Percentiles rank a stretch among this genome's conserved stretches.
Conservation (phyloP, 2,888 invertebrate species). For the Syrista parreyssii region DNA sequence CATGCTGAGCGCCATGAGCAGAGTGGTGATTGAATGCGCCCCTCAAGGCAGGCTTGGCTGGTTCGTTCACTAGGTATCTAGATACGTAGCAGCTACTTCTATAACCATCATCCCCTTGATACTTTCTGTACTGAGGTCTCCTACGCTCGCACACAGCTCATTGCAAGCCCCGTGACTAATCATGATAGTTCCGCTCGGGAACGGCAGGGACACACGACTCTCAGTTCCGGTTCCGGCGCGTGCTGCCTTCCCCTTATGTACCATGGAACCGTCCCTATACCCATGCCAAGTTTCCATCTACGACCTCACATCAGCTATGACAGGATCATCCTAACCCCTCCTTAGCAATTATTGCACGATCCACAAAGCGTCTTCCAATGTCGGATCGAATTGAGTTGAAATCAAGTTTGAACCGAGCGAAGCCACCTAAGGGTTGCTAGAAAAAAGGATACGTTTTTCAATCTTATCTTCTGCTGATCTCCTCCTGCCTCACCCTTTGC, state of each 20-base stretch:
- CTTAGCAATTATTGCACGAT: constrained; percentile 60
- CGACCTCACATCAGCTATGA: neutral
- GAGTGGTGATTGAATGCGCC: constrained; percentile 25
- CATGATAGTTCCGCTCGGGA: constrained; percentile 66
- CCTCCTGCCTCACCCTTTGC: constrained; percentile 14
- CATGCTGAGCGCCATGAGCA: constrained; percentile 8
- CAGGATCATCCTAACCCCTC: neutral
- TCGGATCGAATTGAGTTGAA: neutral
- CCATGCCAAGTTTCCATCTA: neutral
- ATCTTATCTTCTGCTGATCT: constrained; percentile 11
- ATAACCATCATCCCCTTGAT: constrained; percentile 11
- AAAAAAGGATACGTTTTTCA: neutral
- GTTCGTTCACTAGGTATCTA: neutral
- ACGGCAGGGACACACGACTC: constrained; percentile 65
- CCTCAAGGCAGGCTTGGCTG: neutral
- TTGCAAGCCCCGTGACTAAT: constrained; percentile 64
- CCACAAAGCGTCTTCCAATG: constrained; percentile 48
- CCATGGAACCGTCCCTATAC: neutral
- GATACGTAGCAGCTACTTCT: neutral
- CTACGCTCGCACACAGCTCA: constrained; percentile 36
- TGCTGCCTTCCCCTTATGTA: constrained; percentile 38
- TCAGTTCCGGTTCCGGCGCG: constrained; percentile 65
- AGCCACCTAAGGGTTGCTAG: neutral
- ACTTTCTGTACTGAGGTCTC: constrained; percentile 6
- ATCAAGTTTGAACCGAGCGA: neutral